These are phyloP conservation scores for Eurois occulta DNA, from an alignment of 2,888 invertebrate genomes.

Conservation along the genomic window DNA sequence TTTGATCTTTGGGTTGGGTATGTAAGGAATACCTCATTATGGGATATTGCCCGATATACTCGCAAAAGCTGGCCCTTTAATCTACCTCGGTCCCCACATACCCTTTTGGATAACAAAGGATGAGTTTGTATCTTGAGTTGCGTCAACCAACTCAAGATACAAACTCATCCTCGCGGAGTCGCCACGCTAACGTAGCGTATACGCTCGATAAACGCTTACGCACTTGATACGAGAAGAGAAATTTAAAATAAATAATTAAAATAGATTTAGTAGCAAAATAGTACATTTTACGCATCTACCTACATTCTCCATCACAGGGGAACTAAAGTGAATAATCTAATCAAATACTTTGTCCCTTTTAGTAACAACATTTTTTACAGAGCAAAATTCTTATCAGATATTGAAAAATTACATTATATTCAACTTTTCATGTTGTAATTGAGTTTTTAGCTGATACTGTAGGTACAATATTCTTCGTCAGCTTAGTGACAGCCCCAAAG, in stretches of 20 bases:
- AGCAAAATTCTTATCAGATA: slow-evolving; percentile 11
- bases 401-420: slow-evolving; percentile 43
- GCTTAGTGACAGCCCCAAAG: slow-evolving; percentile 15
- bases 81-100: background rate
- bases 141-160: no score
- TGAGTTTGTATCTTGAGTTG: background rate
- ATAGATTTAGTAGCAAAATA: background rate
- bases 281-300: background rate
- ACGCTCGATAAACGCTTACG: no score
- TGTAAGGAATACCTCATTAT: background rate
- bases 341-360: slow-evolving; percentile 39
- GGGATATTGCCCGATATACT: background rate
- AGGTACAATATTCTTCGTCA: slow-evolving; percentile 1
- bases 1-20: background rate
- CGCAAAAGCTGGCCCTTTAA: background rate
- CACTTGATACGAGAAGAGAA: background rate
- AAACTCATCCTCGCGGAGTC: no score
- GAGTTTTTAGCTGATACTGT: slow-evolving; percentile 20
- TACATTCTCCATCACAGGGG: background rate
- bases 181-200: background rate
- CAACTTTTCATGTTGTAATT: slow-evolving; percentile 38
- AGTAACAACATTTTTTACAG: slow-evolving; percentile 21
- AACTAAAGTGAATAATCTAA: slow-evolving; percentile 45
- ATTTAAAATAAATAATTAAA: background rate
- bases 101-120: background rate